phyloP scores from a whole-genome alignment of 2,113 vertebrate genomes.

The Phrynosoma platyrhinos region DNA sequence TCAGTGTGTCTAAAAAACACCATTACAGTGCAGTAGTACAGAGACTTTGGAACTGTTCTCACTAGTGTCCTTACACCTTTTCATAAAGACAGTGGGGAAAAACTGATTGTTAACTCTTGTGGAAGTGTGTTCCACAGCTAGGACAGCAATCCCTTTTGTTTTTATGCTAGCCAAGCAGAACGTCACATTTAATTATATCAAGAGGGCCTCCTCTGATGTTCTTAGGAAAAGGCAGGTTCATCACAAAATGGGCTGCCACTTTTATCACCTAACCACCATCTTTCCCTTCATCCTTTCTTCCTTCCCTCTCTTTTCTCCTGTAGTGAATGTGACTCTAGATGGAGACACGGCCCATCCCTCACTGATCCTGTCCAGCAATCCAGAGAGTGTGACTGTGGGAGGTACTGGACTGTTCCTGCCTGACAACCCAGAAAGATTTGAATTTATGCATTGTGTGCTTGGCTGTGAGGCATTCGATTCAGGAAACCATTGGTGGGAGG shows the following conservation, averaged over 20 bases:
- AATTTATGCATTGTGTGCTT: constrained; percentile 60
- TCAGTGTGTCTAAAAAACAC: no score
- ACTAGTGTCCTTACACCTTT: no score
- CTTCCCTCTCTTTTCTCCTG: not conserved
- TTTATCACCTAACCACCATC: not conserved
- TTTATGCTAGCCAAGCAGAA: no score
- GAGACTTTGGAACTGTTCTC: no score
- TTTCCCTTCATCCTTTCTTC: not conserved
- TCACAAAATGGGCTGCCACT: not conserved
- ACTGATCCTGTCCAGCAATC: constrained; percentile 61
- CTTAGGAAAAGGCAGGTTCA: no score
- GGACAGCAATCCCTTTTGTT: no score
- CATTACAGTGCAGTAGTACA: no score
- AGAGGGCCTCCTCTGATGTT: no score
- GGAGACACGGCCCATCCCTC: constrained; percentile 60
- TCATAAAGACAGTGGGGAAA: no score
- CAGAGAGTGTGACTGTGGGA: constrained; percentile 58
- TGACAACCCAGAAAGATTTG: constrained; percentile 67
- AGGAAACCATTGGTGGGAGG: not conserved
- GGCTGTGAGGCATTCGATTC: constrained; percentile 15
- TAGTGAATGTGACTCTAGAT: constrained; percentile 51
- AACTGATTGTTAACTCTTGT: no score
- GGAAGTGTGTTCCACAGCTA: no score
- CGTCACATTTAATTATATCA: no score
- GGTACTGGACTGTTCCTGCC: constrained; percentile 61